A percentile compares a stretch with the other conserved stretches of the same genome.
Conservation (phyloP, 2,797 vertebrate species). For the Mastacembelus armatus region DNA sequence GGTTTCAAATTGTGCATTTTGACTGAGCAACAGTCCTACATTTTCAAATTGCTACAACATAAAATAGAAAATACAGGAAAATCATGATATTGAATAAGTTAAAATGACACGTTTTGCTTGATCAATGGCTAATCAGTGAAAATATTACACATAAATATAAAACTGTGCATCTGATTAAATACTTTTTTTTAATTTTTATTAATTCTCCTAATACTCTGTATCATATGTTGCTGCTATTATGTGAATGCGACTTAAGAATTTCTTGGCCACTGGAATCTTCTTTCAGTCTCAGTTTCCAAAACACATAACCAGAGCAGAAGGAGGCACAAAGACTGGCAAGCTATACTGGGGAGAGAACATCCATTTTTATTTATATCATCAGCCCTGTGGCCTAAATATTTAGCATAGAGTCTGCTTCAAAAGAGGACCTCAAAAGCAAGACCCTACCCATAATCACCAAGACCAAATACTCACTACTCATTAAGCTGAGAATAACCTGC, state of each 20-base stretch:
- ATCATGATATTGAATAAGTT: too few relatives aligned
- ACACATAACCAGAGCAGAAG: slow-evolving; percentile 14
- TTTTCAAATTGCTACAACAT: too few relatives aligned
- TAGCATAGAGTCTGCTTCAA: slow-evolving; percentile 51
- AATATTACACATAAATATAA: too few relatives aligned
- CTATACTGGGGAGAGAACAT: slow-evolving; percentile 35
- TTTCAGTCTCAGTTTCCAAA: slow-evolving; percentile 36
- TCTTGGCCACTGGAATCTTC: slow-evolving; percentile 16
- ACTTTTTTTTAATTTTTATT: too few relatives aligned
- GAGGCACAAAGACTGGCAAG: slow-evolving; percentile 35
- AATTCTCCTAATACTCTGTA: neutral
- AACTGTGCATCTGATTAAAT: too few relatives aligned
- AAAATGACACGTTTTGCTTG: neutral
- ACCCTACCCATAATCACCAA: slow-evolving; percentile 23
- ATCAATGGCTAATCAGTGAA: neutral
- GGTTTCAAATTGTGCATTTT: too few relatives aligned
- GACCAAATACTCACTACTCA: slow-evolving; percentile 9
- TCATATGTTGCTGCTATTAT: neutral
- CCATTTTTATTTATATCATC: slow-evolving; percentile 63
- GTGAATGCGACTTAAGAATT: neutral
- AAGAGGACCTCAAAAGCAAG: slow-evolving; percentile 44
- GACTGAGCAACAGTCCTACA: too few relatives aligned
- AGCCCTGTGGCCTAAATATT: slow-evolving; percentile 61
- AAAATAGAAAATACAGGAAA: too few relatives aligned
- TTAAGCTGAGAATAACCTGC: slow-evolving; percentile 48